Base-by-base conservation (phyloP, 2,113 vertebrate genomes). In the Sphyrna mokarran region DNA sequence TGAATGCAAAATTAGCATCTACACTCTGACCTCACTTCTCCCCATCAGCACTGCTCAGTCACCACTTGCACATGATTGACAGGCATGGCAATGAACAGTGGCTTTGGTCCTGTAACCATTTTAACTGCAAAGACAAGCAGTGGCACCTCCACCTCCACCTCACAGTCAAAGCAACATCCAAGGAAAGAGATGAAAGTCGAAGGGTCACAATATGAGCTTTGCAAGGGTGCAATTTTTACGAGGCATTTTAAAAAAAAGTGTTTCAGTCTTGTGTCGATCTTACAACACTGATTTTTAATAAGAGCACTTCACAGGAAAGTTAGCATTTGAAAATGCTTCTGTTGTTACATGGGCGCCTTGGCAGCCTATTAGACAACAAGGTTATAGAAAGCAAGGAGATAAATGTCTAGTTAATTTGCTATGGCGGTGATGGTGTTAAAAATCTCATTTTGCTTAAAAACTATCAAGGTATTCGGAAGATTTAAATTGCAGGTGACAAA, bases 11-110 rank as follows among this genome's bases (percentile, higher is more conserved):
- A 96, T 91, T 96, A 97, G 97, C 96, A 96, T 97, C 97, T 97
- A 97, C 96, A 96, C 98, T 97, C 96, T 97, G 97, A 98, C 97
- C 97, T 96, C 95, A 94, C n/a, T 48, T 96, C 0, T n/a, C 96
- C 96, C 96, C 95, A 96, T 96, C 96, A 96, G 96, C 96, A 95
- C 96, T 97, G 97, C 98, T 97, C 96, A 97, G 96, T 97, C 96
- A 96, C 96, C 96, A 96, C 96, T 96, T 76, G 96, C 96, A 91
- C 23, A n/a, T 97, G 98, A 98, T 97, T 98, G 97, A 98, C 97
- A 98, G 97, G 95, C 91, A 96, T 95, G 96, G 97, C 98, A 98
- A 98, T 97, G 97, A 98, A 97, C 96, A 96, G 96, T 96, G 97
- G 97, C 97, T 97, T 96, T 91, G 96, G 96, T 96, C 97, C 96